A percentile compares a stretch with the other conserved stretches of the same genome.
Conservation (phyloP, 2,113 vertebrate genomes). For the Lepus europaeus region DNA sequence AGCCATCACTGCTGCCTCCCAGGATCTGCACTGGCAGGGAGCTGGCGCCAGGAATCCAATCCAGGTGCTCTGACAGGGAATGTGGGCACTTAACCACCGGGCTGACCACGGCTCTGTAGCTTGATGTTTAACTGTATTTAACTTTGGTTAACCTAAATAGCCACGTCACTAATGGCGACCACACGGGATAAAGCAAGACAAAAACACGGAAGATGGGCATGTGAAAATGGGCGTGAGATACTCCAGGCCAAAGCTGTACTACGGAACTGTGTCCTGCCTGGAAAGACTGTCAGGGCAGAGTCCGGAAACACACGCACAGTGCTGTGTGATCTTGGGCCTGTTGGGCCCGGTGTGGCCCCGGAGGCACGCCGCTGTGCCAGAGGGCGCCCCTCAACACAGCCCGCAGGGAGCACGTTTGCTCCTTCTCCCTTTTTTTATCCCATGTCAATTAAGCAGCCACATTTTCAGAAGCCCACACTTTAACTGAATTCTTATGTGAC, state of each 20-base stretch:
- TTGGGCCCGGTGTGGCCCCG: no score
- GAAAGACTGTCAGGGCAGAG: background rate
- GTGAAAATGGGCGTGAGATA: background rate
- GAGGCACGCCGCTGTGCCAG: no score
- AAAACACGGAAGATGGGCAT: background rate
- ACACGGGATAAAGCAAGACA: background rate
- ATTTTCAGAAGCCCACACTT: constrained; percentile 12
- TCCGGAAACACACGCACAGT: background rate
- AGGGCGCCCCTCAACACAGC: no score
- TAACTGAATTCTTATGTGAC: constrained; percentile 15
- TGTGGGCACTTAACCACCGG: no score
- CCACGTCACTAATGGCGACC: background rate
- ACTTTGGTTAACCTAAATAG: constrained; percentile 29
- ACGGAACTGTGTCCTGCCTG: background rate
- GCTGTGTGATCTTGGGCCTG: no score
- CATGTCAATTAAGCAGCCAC: background rate
- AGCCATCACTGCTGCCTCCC: no score
- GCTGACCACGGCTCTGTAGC: no score
- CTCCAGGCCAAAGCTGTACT: background rate
- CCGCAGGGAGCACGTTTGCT: background rate
- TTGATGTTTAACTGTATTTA: background rate
- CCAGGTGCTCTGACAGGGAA: no score
- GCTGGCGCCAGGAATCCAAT: no score
- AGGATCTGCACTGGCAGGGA: no score
- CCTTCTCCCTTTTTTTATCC: background rate